phyloP scores from a whole-genome alignment of 2,797 vertebrate genomes.

The Chloroceryle inda region DNA sequence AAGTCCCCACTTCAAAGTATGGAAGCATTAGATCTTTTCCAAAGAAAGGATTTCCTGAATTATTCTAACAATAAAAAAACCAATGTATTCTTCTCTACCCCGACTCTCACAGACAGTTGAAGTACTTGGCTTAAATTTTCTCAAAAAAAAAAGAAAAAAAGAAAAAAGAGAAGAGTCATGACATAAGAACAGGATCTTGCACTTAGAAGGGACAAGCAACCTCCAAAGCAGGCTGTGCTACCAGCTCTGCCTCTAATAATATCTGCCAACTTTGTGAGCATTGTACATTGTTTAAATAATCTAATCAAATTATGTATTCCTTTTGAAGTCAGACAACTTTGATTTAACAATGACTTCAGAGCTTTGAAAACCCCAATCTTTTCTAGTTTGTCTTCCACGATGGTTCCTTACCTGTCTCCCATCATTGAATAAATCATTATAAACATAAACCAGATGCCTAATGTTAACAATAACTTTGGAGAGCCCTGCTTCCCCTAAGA shows the following conservation, averaged over 20 bases:
- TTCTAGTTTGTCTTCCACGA: conserved; percentile 67
- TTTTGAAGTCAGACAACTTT: conserved; percentile 66
- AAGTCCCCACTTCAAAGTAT: conserved; percentile 2
- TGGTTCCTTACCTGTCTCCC: conserved; percentile 67
- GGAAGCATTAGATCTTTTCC: conserved; percentile 23
- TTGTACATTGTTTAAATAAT: conserved; percentile 37
- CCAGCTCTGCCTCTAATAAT: conserved; percentile 23
- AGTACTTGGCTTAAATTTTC: not conserved
- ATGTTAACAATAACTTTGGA: conserved; percentile 60
- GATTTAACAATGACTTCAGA: conserved; percentile 60
- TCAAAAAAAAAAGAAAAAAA: not conserved
- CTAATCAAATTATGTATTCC: conserved; percentile 27
- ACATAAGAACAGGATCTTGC: conserved; percentile 12
- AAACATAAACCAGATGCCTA: conserved; percentile 76
- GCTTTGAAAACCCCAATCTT: conserved; percentile 65
- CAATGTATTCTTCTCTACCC: not conserved
- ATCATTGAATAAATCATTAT: conserved; percentile 64
- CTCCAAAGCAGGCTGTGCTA: conserved; percentile 24
- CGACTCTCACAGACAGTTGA: not conserved
- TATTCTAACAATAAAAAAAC: conserved; percentile 3
- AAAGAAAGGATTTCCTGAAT: conserved; percentile 62
- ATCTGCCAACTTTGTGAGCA: conserved; percentile 26
- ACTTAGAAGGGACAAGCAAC: not conserved
- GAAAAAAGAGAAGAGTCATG: not conserved
- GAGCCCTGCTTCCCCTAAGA: conserved; percentile 24